Conservation (phyloP, 2,888 invertebrate species). For the Ophion slaviceki region DNA sequence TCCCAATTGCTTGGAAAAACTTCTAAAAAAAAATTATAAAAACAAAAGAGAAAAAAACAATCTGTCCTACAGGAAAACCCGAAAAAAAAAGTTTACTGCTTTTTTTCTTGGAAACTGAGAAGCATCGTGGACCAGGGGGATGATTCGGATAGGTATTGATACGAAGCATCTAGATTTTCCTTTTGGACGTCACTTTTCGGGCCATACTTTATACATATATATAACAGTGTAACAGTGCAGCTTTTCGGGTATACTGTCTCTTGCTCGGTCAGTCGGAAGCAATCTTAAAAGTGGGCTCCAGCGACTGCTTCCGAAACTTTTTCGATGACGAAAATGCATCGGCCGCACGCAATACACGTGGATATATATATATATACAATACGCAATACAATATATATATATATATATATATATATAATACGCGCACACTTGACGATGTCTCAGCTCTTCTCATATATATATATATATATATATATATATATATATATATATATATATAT, state of each 20-base stretch:
- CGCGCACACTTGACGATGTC: conserved; percentile 14
- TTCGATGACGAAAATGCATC: conserved; percentile 57
- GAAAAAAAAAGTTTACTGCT: neutral
- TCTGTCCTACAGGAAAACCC: no score
- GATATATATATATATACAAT: neutral
- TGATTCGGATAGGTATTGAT: neutral
- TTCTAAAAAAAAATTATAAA: no score
- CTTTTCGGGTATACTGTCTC: conserved; percentile 3
- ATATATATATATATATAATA: conserved; percentile 4
- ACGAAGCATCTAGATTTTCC: neutral
- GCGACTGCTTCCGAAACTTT: conserved; percentile 30
- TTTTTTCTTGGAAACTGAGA: neutral
- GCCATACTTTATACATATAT: neutral
- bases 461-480: no score
- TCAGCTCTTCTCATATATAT: no score
- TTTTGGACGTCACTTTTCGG: neutral
- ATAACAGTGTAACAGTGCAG: neutral
- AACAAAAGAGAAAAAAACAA: no score
- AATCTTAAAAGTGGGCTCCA: conserved; percentile 77
- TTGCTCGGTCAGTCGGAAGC: conserved; percentile 71
- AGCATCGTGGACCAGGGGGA: neutral
- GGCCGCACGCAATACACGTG: neutral
- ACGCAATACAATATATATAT: neutral
- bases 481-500: no score
- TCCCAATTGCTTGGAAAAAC: no score